These are phyloP conservation scores for Idaea straminata DNA, from an alignment of 2,888 invertebrate genomes.

Conservation along the genomic window DNA sequence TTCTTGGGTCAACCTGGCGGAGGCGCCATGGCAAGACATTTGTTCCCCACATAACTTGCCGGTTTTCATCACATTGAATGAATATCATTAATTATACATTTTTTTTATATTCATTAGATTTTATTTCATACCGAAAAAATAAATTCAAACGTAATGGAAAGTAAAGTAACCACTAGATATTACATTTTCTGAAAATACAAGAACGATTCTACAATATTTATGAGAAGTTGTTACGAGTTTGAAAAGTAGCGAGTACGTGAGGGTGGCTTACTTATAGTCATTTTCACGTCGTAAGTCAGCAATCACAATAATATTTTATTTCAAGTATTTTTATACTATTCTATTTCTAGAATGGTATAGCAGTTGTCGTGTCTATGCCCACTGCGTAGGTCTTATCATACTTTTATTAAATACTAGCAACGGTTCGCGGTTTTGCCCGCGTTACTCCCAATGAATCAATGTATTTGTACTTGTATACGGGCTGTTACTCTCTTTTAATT, in stretches of 20 bases:
- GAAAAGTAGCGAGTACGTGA: conserved; percentile 16
- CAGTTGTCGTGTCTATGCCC: not conserved
- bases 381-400: no score
- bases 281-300: conserved; percentile 47
- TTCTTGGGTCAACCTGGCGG: no score
- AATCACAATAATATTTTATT: conserved; percentile 56
- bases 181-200: not conserved
- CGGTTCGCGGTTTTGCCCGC: no score
- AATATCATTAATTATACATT: no score
- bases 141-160: not conserved
- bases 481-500: no score
- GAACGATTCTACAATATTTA: not conserved
- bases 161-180: not conserved
- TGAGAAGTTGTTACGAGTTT: not conserved
- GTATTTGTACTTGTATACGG: no score
- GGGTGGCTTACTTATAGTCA: conserved; percentile 30
- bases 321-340: conserved; percentile 37
- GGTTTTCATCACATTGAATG: no score
- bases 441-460: no score
- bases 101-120: not conserved
- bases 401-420: no score
- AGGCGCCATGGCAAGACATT: no score
- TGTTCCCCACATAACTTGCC: no score
- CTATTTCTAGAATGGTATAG: not conserved
- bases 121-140: not conserved